Conservation (phyloP, 2,797 vertebrate genomes). For the Poecilia wingei region DNA sequence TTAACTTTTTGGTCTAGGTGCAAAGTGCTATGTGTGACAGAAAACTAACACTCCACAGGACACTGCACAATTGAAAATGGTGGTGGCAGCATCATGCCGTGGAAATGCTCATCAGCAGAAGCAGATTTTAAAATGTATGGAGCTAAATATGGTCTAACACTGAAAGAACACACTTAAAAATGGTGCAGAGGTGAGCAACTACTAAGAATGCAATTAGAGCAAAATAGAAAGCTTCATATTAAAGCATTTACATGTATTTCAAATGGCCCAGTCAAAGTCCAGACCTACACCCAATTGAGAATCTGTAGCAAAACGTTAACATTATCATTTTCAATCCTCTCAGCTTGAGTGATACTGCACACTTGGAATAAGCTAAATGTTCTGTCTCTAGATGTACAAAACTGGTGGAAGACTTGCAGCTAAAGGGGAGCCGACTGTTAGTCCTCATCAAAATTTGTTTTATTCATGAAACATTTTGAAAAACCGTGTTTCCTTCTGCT, state of each 20-base stretch:
- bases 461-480: neutral
- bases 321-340: neutral
- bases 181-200: neutral
- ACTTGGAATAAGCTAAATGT: neutral
- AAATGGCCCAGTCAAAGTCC: neutral
- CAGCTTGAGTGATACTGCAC: neutral
- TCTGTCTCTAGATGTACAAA: neutral
- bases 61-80: too few relatives aligned
- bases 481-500: neutral
- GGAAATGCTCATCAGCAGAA: neutral
- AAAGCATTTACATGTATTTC: neutral
- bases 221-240: neutral
- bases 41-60: too few relatives aligned
- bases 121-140: neutral
- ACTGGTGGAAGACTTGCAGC: neutral
- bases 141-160: neutral
- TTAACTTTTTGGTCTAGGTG: too few relatives aligned
- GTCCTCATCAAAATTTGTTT: neutral
- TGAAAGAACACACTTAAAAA: neutral
- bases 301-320: neutral
- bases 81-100: too few relatives aligned
- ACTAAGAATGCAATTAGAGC: neutral
- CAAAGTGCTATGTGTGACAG: too few relatives aligned
- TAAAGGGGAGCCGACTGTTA: neutral
- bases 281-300: neutral